Conservation (phyloP, 2,888 invertebrate species). For the Hoplodrina blanda region DNA sequence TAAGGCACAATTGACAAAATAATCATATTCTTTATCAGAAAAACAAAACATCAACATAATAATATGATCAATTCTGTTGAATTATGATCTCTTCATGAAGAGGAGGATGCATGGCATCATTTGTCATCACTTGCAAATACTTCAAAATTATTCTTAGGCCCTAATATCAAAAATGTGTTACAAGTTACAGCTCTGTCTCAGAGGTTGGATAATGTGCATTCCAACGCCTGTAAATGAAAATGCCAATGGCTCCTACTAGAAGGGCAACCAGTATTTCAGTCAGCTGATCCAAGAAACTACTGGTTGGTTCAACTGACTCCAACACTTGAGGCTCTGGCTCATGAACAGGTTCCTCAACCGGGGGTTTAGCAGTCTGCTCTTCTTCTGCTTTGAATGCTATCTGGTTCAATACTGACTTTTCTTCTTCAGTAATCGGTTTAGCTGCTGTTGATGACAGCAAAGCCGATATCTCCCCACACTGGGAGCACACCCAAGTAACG, state of each 20-base stretch:
- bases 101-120: constrained; percentile 47
- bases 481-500: constrained; percentile 79
- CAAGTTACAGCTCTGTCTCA: constrained; percentile 79
- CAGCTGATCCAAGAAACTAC: constrained; percentile 84
- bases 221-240: constrained; percentile 87
- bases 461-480: constrained; percentile 84
- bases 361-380: constrained; percentile 78
- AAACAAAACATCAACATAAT: constrained; percentile 26
- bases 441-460: constrained; percentile 86
- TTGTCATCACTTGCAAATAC: constrained; percentile 53
- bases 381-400: constrained; percentile 89
- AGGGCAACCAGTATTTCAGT: constrained; percentile 85
- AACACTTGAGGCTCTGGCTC: constrained; percentile 79
- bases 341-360: constrained; percentile 75
- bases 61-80: constrained; percentile 25
- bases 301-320: constrained; percentile 81
- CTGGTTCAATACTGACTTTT: constrained; percentile 86
- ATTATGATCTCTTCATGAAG: constrained; percentile 52
- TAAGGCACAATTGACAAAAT: constrained; percentile 66
- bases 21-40: constrained; percentile 48
- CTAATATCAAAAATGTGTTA: constrained; percentile 49
- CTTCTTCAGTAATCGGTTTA: constrained; percentile 87
- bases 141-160: constrained; percentile 64
- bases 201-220: constrained; percentile 73
- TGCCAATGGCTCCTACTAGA: constrained; percentile 84